phyloP scores from a whole-genome alignment of 2,888 invertebrate species.

The Ectropis crepuscularia region DNA sequence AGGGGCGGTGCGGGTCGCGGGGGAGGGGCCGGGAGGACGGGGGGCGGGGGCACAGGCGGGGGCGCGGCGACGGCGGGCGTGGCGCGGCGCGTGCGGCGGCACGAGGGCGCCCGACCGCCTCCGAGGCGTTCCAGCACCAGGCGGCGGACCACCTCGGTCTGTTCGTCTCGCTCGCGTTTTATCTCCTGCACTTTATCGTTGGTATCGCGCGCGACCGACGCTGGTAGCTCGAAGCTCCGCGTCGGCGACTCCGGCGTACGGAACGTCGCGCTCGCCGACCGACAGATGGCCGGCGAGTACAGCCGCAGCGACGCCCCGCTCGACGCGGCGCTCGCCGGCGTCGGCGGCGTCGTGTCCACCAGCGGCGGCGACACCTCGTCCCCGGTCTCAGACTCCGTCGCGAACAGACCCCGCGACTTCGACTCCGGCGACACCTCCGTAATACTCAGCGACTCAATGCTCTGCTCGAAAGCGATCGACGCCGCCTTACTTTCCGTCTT shows the following conservation, averaged over 20 bases:
- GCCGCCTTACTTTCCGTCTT: conserved; percentile 39
- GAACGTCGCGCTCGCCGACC: conserved; percentile 77
- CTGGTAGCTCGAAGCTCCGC: conserved; percentile 58
- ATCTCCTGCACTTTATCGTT: conserved; percentile 38
- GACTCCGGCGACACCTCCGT: conserved; percentile 64
- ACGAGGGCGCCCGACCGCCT: conserved; percentile 27
- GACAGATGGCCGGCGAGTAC: conserved; percentile 76
- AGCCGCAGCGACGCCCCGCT: conserved; percentile 60
- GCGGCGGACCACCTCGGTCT: conserved; percentile 93
- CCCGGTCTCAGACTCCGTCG: conserved; percentile 45
- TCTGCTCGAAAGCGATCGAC: conserved; percentile 48
- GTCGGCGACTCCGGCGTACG: conserved; percentile 58
- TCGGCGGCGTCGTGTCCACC: conserved; percentile 53
- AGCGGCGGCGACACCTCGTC: conserved; percentile 66
- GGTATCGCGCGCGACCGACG: conserved; percentile 63
- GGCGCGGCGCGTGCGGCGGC: conserved; percentile 36
- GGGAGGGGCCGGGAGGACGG: conserved; percentile 60
- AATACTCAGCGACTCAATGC: conserved; percentile 59
- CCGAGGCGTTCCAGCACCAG: conserved; percentile 91
- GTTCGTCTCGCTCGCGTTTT: conserved; percentile 79
- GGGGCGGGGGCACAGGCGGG: conserved; percentile 54
- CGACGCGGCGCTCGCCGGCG: conserved; percentile 41
- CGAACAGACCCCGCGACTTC: conserved; percentile 45
- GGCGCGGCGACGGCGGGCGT: conserved; percentile 14
- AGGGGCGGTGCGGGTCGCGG: conserved; percentile 61